Conservation (phyloP, 1,140 invertebrate genomes). For the Apis mellifera region DNA sequence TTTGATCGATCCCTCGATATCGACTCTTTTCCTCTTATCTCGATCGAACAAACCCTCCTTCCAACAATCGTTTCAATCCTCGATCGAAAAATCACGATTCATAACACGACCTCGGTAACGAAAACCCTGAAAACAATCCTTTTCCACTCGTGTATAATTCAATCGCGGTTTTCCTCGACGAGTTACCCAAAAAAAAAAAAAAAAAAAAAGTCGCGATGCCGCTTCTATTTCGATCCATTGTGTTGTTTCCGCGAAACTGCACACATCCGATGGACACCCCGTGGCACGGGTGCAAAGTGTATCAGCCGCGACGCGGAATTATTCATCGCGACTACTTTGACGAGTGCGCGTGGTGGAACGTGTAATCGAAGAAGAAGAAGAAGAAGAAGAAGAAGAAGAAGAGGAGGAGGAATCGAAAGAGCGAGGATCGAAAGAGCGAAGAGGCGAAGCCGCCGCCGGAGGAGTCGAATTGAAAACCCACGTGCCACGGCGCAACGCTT, state of each 20-base stretch:
- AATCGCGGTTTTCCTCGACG: neutral
- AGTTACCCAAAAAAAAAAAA: too few relatives aligned
- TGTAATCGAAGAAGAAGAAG: constrained; percentile 2
- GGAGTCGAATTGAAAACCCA: constrained; percentile 62
- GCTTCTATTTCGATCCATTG: too few relatives aligned
- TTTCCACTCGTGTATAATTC: neutral
- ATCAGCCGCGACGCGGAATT: constrained; percentile 26
- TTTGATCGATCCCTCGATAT: too few relatives aligned
- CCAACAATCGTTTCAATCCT: too few relatives aligned
- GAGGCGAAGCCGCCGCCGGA: neutral
- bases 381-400: constrained; percentile 1
- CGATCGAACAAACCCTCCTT: too few relatives aligned
- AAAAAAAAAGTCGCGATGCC: too few relatives aligned
- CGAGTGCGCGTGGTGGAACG: neutral
- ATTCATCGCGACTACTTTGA: constrained; percentile 19
- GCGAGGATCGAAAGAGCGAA: constrained; percentile 1
- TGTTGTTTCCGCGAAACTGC: neutral
- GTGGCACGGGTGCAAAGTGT: constrained; percentile 32
- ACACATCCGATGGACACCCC: neutral
- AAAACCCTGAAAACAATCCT: too few relatives aligned
- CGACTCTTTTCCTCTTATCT: too few relatives aligned
- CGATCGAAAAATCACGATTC: too few relatives aligned
- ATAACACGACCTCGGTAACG: too few relatives aligned
- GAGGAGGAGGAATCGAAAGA: constrained; percentile 5
- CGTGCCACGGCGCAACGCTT: constrained; percentile 63